These are phyloP conservation scores for Parazoanthus atlanticus DNA, from an alignment of 92 coral and sea anemone species.

Conservation along the genomic window DNA sequence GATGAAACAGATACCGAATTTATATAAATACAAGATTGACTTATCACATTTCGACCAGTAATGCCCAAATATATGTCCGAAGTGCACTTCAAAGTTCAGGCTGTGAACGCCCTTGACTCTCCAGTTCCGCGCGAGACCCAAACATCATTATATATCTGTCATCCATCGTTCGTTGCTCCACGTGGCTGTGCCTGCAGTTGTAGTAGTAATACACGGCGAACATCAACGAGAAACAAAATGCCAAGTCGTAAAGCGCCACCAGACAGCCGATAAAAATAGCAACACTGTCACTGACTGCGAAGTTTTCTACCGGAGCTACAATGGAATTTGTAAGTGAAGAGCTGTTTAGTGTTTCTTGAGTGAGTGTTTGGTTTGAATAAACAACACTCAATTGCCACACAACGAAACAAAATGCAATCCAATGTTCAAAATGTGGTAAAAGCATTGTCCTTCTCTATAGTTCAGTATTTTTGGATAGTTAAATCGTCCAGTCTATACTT, in stretches of 20 bases:
- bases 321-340: not conserved
- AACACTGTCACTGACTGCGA: not conserved
- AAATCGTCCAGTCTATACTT: too few species aligned
- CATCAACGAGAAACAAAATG: not conserved
- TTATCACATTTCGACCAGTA: not conserved
- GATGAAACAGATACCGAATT: too few species aligned
- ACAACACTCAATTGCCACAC: not conserved
- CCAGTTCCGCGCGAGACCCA: not conserved
- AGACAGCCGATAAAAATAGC: not conserved
- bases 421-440: not conserved
- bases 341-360: not conserved
- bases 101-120: not conserved
- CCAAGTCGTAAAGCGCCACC: not conserved
- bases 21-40: not conserved
- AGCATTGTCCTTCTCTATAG: not conserved
- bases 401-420: not conserved
- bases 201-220: slow-evolving; percentile 11
- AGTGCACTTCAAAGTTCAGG: not conserved
- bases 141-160: not conserved
- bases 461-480: too few species aligned
- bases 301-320: not conserved
- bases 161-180: not conserved
- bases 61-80: not conserved
- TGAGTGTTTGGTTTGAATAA: not conserved
- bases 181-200: slow-evolving; percentile 3